Evolutionary conservation across 2,113 vertebrate genomes (phyloP).

Genomic region (Verasper variegatus): DNA sequence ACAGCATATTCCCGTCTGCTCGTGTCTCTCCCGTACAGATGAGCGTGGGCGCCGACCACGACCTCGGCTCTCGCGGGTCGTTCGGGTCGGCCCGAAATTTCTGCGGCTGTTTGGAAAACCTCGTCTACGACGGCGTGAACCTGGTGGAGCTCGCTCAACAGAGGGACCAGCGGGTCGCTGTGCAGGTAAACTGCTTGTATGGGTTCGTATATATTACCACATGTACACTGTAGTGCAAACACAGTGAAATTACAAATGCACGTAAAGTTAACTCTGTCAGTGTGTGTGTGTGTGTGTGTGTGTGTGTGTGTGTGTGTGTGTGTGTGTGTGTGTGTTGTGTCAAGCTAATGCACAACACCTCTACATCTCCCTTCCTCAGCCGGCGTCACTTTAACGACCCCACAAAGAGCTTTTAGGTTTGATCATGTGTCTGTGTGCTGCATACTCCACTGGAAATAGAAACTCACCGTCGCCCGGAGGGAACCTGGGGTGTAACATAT

Average conservation of each 20-base stretch:
- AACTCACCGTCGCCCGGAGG: conserved; percentile 29
- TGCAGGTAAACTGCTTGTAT: conserved; percentile 81
- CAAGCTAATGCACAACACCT: neutral
- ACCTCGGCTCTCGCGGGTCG: conserved; percentile 79
- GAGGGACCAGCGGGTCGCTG: conserved; percentile 81
- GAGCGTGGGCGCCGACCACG: conserved; percentile 89
- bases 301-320: conserved; percentile 11
- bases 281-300: neutral
- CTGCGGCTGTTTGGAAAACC: conserved; percentile 93
- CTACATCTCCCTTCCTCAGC: conserved; percentile 26
- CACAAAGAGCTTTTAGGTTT: conserved; percentile 56
- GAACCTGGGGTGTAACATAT: neutral
- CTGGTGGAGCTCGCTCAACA: conserved; percentile 85
- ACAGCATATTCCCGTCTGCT: neutral
- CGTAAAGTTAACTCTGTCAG: neutral
- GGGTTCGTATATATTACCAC: neutral
- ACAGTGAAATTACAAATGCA: too few species aligned
- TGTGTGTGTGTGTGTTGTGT: neutral
- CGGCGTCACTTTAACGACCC: conserved; percentile 37
- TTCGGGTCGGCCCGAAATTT: conserved; percentile 82
- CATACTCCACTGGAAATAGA: conserved; percentile 36
- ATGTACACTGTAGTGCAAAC: too few species aligned
- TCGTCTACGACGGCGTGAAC: conserved; percentile 88
- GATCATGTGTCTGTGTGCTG: conserved; percentile 43
- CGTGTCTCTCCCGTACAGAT: conserved; percentile 79